Base-by-base conservation (phyloP, 2,888 invertebrate genomes). In the Branchipolynoe longqiensis region DNA sequence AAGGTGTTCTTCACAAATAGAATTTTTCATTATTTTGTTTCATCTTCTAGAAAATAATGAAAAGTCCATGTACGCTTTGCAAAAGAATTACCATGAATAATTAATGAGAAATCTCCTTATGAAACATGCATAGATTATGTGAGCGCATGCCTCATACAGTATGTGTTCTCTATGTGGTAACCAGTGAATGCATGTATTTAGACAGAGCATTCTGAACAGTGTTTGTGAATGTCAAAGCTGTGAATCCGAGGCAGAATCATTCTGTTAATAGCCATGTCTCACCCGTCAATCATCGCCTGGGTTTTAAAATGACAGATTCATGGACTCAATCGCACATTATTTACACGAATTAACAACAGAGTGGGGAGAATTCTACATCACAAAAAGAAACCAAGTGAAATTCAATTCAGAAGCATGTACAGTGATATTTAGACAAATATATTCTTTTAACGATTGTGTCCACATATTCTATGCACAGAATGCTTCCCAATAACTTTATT, bases 281-380 rank as follows among this genome's bases (percentile, higher is more conserved):
- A 69, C 69, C 69, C 38, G 38, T 69, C 69, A 69, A 14, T 69
- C 69, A 69, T 33, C 69, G 69, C 69, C 69, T 69, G 69, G 36
- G 69, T 33, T 69, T n/a, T 69, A 33, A 69, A 33, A 69, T 8
- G 14, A 38, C 18, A 12, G 36, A 69, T 33, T n/a, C 28, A 28
- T 69, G 0, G 3, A 33, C 38, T 69, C 62, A 18, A 18, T 69
- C 38, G 12, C 18, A 69, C 18, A 18, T 36, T 69, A 69, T 69
- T 36, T 69, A 69, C 69, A 69, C n/a, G 36, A 38, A 0, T 3
- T 38, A 69, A 22, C 69, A 69, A 12, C 33, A 69, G n/a, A 36
- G 36, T 69, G 38, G 31, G 6, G n/a, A 14, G 69, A 38, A 36
- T n/a, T n/a, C n/a, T 31, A 62, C 31, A 62, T 62, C 2, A 0